phyloP scores from a whole-genome alignment of 2,888 invertebrate genomes.

The Drosophila incognita region DNA sequence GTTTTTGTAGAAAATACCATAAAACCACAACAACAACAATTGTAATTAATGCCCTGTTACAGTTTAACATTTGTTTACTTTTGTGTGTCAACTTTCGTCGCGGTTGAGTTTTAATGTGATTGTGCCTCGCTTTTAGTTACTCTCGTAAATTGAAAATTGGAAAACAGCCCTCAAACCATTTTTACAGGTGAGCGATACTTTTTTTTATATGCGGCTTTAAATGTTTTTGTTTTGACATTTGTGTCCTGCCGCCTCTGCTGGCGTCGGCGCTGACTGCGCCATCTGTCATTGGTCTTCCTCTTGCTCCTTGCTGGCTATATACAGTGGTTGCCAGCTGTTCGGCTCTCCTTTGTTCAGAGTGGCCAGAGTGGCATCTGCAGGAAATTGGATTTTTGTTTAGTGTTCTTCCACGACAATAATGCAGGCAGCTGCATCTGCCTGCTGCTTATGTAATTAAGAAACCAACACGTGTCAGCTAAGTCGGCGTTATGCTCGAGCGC shows the following conservation, averaged over 20 bases:
- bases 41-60: constrained; percentile 59
- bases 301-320: constrained; percentile 7
- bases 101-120: constrained; percentile 53
- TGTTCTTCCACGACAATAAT: constrained; percentile 37
- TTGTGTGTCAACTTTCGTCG: constrained; percentile 73
- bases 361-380: constrained; percentile 64
- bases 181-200: constrained; percentile 46
- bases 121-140: constrained; percentile 26
- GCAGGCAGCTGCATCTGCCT: constrained; percentile 63
- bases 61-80: constrained; percentile 75
- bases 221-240: constrained; percentile 58
- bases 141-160: constrained; percentile 37
- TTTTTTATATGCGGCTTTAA: constrained; percentile 18
- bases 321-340: constrained; percentile 71
- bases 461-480: constrained; percentile 71
- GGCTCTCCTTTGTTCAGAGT: constrained; percentile 45
- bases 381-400: constrained; percentile 61
- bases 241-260: constrained; percentile 58
- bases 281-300: constrained; percentile 68
- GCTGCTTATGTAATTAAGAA: constrained; percentile 76
- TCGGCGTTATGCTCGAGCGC: constrained; percentile 52
- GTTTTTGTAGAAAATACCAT: constrained; percentile 68
- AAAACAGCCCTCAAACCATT: constrained; percentile 30
- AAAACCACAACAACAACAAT: constrained; percentile 60
- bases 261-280: constrained; percentile 48